These are phyloP conservation scores for Micronisus gabar DNA, from an alignment of 2,113 vertebrate species.

Conservation along the genomic window DNA sequence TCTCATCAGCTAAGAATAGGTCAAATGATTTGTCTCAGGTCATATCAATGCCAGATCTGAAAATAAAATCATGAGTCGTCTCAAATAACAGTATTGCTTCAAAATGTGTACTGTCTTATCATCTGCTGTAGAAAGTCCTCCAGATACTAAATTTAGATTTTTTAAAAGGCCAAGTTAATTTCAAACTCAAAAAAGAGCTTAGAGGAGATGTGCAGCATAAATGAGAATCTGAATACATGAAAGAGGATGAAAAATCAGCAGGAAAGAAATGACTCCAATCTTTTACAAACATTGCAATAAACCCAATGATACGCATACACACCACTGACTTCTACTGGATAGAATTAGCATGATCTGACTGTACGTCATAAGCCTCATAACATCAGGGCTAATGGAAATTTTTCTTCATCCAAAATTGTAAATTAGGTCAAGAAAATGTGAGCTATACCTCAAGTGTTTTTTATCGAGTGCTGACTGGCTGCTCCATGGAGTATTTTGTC, in stretches of 20 bases:
- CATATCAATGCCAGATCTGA: conserved; percentile 60
- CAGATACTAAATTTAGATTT: conserved; percentile 67
- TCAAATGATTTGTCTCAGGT: conserved; percentile 43
- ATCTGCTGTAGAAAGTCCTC: conserved; percentile 67
- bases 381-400: conserved; percentile 36
- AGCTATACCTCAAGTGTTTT: neutral
- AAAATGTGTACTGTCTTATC: conserved; percentile 65
- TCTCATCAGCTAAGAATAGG: conserved; percentile 55
- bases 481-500: neutral
- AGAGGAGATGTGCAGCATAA: conserved; percentile 63
- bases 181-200: conserved; percentile 64
- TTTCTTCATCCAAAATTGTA: neutral
- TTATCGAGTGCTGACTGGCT: neutral
- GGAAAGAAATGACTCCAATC: conserved; percentile 50
- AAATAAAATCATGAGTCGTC: conserved; percentile 61
- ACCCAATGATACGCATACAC: neutral
- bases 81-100: conserved; percentile 53
- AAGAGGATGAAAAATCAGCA: conserved; percentile 65
- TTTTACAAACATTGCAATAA: conserved; percentile 55
- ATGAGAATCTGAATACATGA: conserved; percentile 58
- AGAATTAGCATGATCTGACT: conserved; percentile 29
- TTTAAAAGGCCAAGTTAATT: conserved; percentile 68
- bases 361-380: neutral
- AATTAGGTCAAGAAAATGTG: conserved; percentile 36
- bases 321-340: conserved; percentile 18